phyloP scores from a whole-genome alignment of 2,113 vertebrate species.

The Pomatostomus ruficeps region DNA sequence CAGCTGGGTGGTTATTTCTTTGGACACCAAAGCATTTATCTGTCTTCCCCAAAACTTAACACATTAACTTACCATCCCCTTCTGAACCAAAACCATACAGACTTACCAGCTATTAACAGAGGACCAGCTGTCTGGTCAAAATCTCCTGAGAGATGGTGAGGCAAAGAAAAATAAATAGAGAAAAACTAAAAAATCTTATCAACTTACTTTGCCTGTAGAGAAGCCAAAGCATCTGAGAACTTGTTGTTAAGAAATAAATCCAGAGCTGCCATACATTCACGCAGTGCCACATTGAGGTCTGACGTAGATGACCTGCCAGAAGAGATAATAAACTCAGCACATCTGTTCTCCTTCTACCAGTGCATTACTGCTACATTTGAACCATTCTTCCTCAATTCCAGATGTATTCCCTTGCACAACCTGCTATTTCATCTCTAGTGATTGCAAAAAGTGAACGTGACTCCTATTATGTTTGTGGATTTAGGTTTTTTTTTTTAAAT shows the following conservation, averaged over 20 bases:
- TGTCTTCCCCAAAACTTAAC: neutral
- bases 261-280: conserved; percentile 90
- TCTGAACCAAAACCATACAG: neutral
- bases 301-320: conserved; percentile 72
- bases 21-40: neutral
- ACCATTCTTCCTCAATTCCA: neutral
- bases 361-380: neutral
- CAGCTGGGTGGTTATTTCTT: neutral
- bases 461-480: neutral
- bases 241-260: conserved; percentile 93
- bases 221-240: conserved; percentile 87
- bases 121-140: neutral
- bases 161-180: neutral
- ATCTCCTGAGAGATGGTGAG: neutral
- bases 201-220: conserved; percentile 84
- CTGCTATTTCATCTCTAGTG: neutral
- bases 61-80: neutral
- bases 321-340: conserved; percentile 5
- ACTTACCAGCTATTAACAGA: neutral
- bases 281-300: conserved; percentile 83
- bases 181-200: neutral
- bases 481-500: neutral
- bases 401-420: neutral
- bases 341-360: neutral
- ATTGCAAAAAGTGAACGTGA: neutral